phyloP scores from a whole-genome alignment of 2,888 invertebrate genomes.

The Sphaerophoria taeniata region DNA sequence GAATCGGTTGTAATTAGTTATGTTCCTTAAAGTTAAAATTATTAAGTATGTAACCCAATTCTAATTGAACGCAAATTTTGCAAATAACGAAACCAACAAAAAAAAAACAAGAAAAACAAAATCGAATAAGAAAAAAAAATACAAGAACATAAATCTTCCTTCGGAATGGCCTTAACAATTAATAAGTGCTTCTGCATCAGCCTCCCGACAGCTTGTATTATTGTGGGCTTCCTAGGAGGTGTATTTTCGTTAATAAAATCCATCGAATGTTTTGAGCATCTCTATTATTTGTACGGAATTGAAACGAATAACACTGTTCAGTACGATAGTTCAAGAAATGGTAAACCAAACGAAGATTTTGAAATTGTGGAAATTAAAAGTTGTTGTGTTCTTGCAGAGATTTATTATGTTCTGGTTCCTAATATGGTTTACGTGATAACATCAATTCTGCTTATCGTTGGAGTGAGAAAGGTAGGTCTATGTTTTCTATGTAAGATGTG shows the following conservation, averaged over 20 bases:
- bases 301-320: background rate
- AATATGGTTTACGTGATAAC: conserved; percentile 20
- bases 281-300: conserved; percentile 13
- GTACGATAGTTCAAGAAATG: conserved; percentile 10
- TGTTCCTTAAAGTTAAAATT: background rate
- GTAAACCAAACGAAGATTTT: background rate
- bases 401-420: conserved; percentile 24
- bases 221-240: conserved; percentile 16
- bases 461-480: conserved; percentile 22
- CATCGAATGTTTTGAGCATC: conserved; percentile 24
- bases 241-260: conserved; percentile 28
- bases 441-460: conserved; percentile 27
- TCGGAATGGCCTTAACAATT: conserved; percentile 29
- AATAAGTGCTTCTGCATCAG: conserved; percentile 34
- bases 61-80: background rate
- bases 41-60: background rate
- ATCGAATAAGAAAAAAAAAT: background rate
- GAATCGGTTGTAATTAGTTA: conserved; percentile 16
- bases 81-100: background rate
- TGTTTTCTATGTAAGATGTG: background rate
- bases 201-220: conserved; percentile 21
- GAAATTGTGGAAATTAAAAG: background rate
- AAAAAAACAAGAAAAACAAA: conserved; percentile 6
- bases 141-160: conserved; percentile 19
- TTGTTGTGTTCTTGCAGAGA: background rate